Evolutionary conservation across 1,140 invertebrate species (phyloP).

Genomic region (Aphidius gifuensis): DNA sequence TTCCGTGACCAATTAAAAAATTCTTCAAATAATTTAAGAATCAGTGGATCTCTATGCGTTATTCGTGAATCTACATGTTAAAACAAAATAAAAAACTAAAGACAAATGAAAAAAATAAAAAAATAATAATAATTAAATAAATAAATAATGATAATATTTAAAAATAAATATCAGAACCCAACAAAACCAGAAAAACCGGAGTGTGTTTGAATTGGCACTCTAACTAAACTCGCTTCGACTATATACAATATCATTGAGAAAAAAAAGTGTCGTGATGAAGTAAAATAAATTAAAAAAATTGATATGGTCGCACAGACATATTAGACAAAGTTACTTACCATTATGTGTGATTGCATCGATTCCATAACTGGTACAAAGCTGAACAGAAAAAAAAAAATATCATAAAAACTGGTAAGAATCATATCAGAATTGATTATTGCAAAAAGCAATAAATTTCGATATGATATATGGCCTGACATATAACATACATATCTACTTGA

Average conservation of each 20-base stretch:
- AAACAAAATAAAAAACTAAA: constrained; percentile 9
- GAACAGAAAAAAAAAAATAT: too few species aligned
- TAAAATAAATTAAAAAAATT: neutral
- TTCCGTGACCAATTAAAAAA: constrained; percentile 31
- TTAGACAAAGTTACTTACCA: neutral
- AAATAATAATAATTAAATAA: too few species aligned
- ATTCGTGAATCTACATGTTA: constrained; percentile 28
- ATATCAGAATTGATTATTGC: too few species aligned
- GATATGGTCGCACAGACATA: neutral
- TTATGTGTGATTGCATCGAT: too few species aligned
- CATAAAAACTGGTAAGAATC: too few species aligned
- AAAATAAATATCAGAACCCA: neutral
- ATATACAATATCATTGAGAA: constrained; percentile 5
- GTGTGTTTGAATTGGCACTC: constrained; percentile 25
- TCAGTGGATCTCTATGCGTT: constrained; percentile 31
- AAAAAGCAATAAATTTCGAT: too few species aligned
- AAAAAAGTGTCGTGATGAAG: neutral
- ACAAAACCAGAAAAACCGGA: constrained; percentile 32
- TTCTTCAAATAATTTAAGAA: constrained; percentile 32
- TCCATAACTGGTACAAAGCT: too few species aligned
- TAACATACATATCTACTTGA: too few species aligned
- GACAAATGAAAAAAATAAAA: constrained; percentile 6
- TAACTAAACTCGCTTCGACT: constrained; percentile 14
- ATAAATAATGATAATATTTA: too few species aligned
- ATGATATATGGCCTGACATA: too few species aligned